These are phyloP conservation scores for Phorcus lineatus DNA, from an alignment of 2,888 invertebrate species.

Conservation along the genomic window DNA sequence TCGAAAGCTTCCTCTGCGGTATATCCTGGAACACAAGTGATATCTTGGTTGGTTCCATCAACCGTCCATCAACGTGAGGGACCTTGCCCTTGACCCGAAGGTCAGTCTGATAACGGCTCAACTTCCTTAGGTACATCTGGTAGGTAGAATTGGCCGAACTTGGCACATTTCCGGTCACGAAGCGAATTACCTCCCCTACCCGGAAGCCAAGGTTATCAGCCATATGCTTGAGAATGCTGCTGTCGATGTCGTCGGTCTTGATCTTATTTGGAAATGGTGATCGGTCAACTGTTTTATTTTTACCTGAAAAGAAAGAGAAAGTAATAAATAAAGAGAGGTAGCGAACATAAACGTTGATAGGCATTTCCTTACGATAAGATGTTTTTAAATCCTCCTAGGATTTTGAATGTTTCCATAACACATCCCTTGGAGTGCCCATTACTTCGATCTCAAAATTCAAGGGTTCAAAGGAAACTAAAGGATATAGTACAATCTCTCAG, in stretches of 20 bases:
- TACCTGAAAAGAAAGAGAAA: slow-evolving; percentile 44
- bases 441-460: no score
- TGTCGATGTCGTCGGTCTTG: slow-evolving; percentile 61
- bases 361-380: no score
- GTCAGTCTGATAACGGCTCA: slow-evolving; percentile 45
- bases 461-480: no score
- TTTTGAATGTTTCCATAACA: no score
- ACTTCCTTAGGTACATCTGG: slow-evolving; percentile 61
- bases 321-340: background rate
- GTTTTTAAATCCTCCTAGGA: no score
- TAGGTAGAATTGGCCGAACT: slow-evolving; percentile 70
- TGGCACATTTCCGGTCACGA: slow-evolving; percentile 69
- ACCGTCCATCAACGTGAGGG: slow-evolving; percentile 20
- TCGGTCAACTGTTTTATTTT: slow-evolving; percentile 53
- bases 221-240: slow-evolving; percentile 70
- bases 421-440: no score
- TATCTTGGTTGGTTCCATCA: slow-evolving; percentile 37
- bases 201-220: slow-evolving; percentile 65
- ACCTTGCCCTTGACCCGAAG: slow-evolving; percentile 39
- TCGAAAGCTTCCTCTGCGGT: background rate
- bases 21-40: slow-evolving; percentile 34
- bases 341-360: background rate
- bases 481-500: no score
- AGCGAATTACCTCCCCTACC: slow-evolving; percentile 67
- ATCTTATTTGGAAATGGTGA: slow-evolving; percentile 69